Evolutionary conservation across 2,797 vertebrate genomes (phyloP), one percentile per base, ranked within the genome.

Genomic region (Steatocranus sp.): DNA sequence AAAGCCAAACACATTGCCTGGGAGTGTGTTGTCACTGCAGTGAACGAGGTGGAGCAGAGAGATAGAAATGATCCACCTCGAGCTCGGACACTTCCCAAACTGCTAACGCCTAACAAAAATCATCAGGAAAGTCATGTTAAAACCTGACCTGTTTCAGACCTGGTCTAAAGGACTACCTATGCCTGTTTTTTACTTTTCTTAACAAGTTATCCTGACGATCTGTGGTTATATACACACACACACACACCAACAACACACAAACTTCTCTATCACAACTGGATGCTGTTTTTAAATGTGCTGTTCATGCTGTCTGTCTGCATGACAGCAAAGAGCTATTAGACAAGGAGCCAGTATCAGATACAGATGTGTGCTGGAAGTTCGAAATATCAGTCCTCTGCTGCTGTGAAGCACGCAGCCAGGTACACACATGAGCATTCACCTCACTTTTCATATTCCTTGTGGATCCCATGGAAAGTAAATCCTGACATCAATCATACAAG

Each of bases 381-480:
- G 32, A 75, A 11, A 46, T 36, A 74, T 81, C 43, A 75, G 68
- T 79, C 58, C 77, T 74, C 23, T 53, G 75, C 79, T 38, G 68
- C 38, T 68, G 30, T 76, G 81, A 86, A 70, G 66, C 38, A 70
- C 58, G 53, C 81, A 84, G 56, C 46, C 5, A 81, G 61, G 74
- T 70, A 82, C 49, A 80, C 77, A 83, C 81, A 49, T 77, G 14
- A 54, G 63, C 76, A 20, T 38, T n/a, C 30, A 32, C 68, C 41
- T 73, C 54, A 73, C 61, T 32, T 83, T 86, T 90, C 80, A 90
- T 92, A 90, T 92, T 83, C 79, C 48, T 84, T 54, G 73, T 80
- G 84, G 83, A 92, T 91, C 91, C 83, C 20, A 46, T 86, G 90
- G 90, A 94, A 95, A 93, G 95, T 94, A 82, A 92, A 93, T 93